Base-by-base conservation (phyloP, 53 echinoderm and acorn worm genomes). In the Patiria pectinifera region DNA sequence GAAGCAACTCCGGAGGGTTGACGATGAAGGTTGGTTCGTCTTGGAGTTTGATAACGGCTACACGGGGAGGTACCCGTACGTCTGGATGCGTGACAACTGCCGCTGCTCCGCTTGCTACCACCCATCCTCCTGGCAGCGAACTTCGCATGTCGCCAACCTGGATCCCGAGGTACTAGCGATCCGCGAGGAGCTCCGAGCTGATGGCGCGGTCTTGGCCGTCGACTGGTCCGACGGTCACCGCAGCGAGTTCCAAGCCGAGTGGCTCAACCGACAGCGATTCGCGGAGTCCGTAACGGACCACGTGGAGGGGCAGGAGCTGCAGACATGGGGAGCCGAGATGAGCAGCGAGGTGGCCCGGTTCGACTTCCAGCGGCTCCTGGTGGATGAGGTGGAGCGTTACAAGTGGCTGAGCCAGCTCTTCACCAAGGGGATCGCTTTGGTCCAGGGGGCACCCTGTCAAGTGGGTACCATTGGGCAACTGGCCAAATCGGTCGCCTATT, bases 71-170 rank as follows among this genome's bases (percentile, higher is more conserved):
- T 97, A 96, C 59, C 98, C 98, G 0, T 97, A 92, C 91, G 96
- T 97, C 23, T 97, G 96, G 93, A 66, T 97, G 53, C 81, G 91
- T 24, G 98, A 97, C 72, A 96, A 97, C 85, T 96, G 96, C 81
- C 93, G 94, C 11, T 96, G 96, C 48, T 48, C 74, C 0, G 66
- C 89, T 35, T 96, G 96, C 88, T 96, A 91, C 82, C 92, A 96
- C 48, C 93, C 91, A 6, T 62, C 86, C 48, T 91, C 93, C 49
- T 83, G 86, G 44, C 83, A 85, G 21, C 69, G 96, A 8, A 45
- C 91, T 18, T 26, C 87, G 82, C 72, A 83, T 26, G 79, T 93
- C 45, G 91, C 60, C 35, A 91, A 94, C 62, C 59, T 96, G 85
- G 93, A 94, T 61, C 74, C 85, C 10, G 88, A 96, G 18, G 66